These are phyloP conservation scores for Aspidapion aeneum DNA, from an alignment of 2,888 invertebrate genomes.

Conservation along the genomic window DNA sequence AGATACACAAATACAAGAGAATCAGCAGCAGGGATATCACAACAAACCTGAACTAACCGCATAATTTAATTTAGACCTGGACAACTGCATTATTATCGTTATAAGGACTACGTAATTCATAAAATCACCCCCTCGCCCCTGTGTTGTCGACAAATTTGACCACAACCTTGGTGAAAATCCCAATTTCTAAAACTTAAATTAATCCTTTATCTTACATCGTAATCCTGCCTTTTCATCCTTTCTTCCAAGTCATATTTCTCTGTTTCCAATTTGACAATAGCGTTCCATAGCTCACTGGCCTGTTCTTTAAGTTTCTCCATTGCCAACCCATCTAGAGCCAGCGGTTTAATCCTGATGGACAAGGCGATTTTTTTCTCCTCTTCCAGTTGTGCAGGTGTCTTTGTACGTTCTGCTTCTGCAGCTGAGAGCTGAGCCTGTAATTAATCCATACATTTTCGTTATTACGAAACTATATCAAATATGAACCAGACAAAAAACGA, in stretches of 20 bases:
- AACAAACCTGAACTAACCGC: too few species aligned
- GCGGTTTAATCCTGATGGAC: conserved; percentile 88
- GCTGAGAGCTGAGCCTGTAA: conserved; percentile 76
- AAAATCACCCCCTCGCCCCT: too few species aligned
- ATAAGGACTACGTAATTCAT: too few species aligned
- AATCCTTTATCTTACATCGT: conserved; percentile 88
- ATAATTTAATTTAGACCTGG: too few species aligned
- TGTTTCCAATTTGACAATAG: conserved; percentile 92
- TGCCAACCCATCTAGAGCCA: conserved; percentile 75
- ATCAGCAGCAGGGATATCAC: too few species aligned
- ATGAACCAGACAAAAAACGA: too few species aligned
- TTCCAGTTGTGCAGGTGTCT: conserved; percentile 98
- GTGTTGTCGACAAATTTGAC: too few species aligned
- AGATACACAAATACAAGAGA: too few species aligned
- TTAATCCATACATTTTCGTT: conserved; percentile 15
- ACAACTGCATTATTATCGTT: too few species aligned
- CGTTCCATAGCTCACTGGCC: conserved; percentile 90
- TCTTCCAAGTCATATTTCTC: conserved; percentile 98
- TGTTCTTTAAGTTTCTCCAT: conserved; percentile 77
- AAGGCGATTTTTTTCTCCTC: conserved; percentile 97
- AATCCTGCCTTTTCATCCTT: conserved; percentile 97
- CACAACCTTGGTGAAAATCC: too few species aligned
- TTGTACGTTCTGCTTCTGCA: conserved; percentile 93
- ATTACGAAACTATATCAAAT: conserved; percentile 1
- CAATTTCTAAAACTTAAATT: too few species aligned